These are phyloP conservation scores for Lipophrys pholis DNA, from an alignment of 2,113 vertebrate species.

Conservation along the genomic window DNA sequence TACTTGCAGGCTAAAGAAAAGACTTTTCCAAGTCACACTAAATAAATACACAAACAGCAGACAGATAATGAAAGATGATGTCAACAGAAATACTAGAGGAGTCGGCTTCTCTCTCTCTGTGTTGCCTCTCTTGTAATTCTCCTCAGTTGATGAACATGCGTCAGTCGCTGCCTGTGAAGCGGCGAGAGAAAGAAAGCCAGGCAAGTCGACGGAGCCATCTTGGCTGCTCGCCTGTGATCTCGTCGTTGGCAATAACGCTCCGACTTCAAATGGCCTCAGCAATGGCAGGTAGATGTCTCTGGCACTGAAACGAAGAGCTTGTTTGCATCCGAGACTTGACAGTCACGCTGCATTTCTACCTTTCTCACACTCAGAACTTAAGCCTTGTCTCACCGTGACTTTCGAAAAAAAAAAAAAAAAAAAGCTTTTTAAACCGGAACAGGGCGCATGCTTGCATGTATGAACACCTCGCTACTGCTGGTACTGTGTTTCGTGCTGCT, in stretches of 20 bases:
- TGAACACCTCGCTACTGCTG: background rate
- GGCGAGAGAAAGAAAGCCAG: background rate
- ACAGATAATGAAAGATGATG: constrained; percentile 52
- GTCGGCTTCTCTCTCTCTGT: constrained; percentile 18
- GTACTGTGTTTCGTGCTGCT: constrained; percentile 6
- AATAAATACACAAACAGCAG: constrained; percentile 50
- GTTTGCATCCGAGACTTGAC: constrained; percentile 62
- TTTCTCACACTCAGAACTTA: constrained; percentile 21
- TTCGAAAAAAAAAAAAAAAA: background rate
- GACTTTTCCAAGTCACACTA: constrained; percentile 39
- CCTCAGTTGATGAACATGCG: constrained; percentile 9
- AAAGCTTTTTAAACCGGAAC: constrained; percentile 22
- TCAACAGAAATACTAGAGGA: constrained; percentile 59
- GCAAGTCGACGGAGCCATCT: constrained; percentile 34
- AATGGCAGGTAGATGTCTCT: constrained; percentile 60
- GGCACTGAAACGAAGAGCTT: constrained; percentile 26
- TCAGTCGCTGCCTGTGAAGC: background rate
- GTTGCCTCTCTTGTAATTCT: background rate
- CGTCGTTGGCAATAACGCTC: constrained; percentile 57
- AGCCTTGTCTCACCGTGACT: constrained; percentile 31
- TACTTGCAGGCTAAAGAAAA: constrained; percentile 45
- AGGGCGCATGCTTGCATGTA: background rate
- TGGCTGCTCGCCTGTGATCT: constrained; percentile 64
- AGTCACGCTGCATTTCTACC: constrained; percentile 23
- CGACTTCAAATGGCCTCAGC: constrained; percentile 67